Base-by-base conservation (phyloP, 2,888 invertebrate genomes). In the Graphium colonna region DNA sequence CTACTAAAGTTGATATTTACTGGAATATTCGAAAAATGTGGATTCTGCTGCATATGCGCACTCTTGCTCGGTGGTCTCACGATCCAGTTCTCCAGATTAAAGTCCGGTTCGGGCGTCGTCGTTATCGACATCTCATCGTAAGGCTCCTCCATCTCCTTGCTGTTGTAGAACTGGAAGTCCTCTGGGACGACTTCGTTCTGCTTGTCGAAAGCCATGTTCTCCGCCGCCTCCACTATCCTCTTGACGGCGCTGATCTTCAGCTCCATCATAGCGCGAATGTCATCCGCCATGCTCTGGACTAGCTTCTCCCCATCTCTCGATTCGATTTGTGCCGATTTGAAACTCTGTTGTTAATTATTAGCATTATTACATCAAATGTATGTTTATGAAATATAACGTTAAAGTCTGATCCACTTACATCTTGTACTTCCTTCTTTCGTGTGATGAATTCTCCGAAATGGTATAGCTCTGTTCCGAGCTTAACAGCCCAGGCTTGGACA, bases 141-240 rank as follows among this genome's bases (percentile, higher is more conserved):
- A 0, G 92, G 91, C 61, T 92, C 91, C 31, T 91, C 89, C 89
- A 94, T 91, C 71, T 93, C 92, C 77, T 94, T 95, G 55, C 94
- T 92, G 72, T 93, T 94, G 55, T 92, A 94, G 69, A 93, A 94
- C 49, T 92, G 91, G 76, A 92, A 94, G 67, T 91, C 90, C 65
- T 93, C 92, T 13, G 89, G 88, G 3, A 91, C 91, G 0, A 82
- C 79, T 60, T 89, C 89, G 54, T 75, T 87, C 70, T 89, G 89
- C 71, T 88, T 89, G 59, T 88, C 88, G 60, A 94, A 90, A 0
- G 96, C 95, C 73, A 94, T 93, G 62, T 95, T 94, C 75, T 97
- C 96, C 0, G 97, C 97, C 5, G 95, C 94, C 76, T 97, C 96
- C 87, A 96, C 96, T 68, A 97, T 96, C 68, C 97, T 91, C 88